phyloP scores from a whole-genome alignment of 2,113 vertebrate genomes.

The Marmota flaviventris region DNA sequence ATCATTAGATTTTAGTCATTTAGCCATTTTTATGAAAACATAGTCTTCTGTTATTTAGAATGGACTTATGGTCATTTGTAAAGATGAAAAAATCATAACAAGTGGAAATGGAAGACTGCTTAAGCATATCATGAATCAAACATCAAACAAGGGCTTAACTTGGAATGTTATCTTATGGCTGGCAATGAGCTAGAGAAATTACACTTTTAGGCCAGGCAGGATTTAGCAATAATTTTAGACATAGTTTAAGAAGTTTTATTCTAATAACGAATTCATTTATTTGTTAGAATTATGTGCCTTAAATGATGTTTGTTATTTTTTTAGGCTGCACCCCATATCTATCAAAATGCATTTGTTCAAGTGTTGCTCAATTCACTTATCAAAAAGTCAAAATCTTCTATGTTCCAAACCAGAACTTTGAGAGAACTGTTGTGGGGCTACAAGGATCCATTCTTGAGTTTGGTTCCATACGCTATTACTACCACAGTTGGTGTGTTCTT shows the following conservation, averaged over 20 bases:
- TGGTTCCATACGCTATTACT: slow-evolving; percentile 75
- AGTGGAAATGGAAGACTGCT: neutral
- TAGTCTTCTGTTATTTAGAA: neutral
- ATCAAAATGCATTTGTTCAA: slow-evolving; percentile 67
- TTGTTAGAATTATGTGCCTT: neutral
- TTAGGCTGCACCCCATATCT: slow-evolving; percentile 89
- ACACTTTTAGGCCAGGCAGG: neutral
- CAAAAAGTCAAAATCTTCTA: slow-evolving; percentile 84
- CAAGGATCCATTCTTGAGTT: slow-evolving; percentile 89
- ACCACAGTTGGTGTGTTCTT: slow-evolving; percentile 89
- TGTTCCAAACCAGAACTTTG: slow-evolving; percentile 93
- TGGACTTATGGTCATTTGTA: neutral
- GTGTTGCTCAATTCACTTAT: slow-evolving; percentile 82
- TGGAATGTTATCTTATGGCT: neutral
- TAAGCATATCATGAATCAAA: neutral
- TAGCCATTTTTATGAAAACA: neutral
- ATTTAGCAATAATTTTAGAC: neutral
- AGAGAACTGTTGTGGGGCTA: slow-evolving; percentile 97
- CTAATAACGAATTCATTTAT: neutral
- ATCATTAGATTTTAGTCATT: neutral
- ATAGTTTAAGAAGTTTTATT: neutral
- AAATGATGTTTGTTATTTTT: slow-evolving; percentile 29
- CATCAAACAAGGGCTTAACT: neutral
- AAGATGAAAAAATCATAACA: neutral
- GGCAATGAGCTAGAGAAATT: neutral